phyloP scores from a whole-genome alignment of 1,140 invertebrate species.

The Charaxes varanes region DNA sequence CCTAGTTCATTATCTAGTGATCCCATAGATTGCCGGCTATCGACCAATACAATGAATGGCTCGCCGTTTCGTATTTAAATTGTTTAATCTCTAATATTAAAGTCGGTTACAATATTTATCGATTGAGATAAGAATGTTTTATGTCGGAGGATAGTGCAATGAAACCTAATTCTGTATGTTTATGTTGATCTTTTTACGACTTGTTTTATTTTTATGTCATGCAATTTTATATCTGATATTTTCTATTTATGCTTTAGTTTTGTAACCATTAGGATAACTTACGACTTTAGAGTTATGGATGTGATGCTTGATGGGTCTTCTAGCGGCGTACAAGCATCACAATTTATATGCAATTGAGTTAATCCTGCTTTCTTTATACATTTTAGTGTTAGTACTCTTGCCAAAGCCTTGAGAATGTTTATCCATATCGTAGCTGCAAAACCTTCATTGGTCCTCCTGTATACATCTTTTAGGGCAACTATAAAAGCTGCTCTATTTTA shows the following conservation, averaged over 20 bases:
- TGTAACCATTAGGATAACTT: no score
- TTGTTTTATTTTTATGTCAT: slow-evolving; percentile 7
- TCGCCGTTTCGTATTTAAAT: slow-evolving; percentile 28
- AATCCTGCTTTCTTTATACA: no score
- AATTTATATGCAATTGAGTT: no score
- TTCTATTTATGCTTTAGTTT: neutral
- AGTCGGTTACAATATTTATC: slow-evolving; percentile 15
- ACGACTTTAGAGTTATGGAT: no score
- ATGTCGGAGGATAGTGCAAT: slow-evolving; percentile 10
- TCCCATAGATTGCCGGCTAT: slow-evolving; percentile 44
- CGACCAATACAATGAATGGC: slow-evolving; percentile 32
- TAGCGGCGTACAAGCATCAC: no score
- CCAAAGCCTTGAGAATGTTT: no score
- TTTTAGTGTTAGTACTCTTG: no score
- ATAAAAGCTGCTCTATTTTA: no score
- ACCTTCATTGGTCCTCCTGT: no score
- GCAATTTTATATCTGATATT: neutral
- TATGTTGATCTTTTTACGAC: neutral
- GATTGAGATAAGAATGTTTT: slow-evolving; percentile 17
- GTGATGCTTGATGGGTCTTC: no score
- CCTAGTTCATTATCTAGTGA: slow-evolving; percentile 56
- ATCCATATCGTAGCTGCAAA: no score
- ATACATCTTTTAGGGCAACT: no score
- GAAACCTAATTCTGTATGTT: slow-evolving; percentile 11
- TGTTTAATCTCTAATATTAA: slow-evolving; percentile 18